These are phyloP conservation scores for Microdon myrmicae DNA, from an alignment of 2,888 invertebrate genomes.

Conservation along the genomic window DNA sequence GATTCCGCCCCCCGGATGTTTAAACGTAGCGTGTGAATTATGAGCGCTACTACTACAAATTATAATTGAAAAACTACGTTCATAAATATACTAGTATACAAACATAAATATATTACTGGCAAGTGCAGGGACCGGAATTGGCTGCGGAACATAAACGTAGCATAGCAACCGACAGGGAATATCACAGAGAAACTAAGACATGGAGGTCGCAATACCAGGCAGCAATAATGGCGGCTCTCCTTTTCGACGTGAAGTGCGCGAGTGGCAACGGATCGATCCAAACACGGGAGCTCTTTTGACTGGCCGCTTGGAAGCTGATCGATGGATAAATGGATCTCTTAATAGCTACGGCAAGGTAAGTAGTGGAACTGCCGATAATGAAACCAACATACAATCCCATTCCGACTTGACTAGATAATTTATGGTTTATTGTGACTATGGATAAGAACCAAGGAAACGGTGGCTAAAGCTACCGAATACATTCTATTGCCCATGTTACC, in stretches of 20 bases:
- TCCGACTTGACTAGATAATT: constrained; percentile 40
- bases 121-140: too few species aligned
- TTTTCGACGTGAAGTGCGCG: constrained; percentile 67
- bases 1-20: not conserved
- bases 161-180: not conserved
- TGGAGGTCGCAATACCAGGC: constrained; percentile 57
- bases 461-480: constrained; percentile 10
- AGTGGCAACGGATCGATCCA: constrained; percentile 68
- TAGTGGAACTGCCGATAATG: constrained; percentile 20
- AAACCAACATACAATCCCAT: constrained; percentile 14
- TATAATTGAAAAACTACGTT: constrained; percentile 32
- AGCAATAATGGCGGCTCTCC: constrained; percentile 61
- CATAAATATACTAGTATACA: constrained; percentile 16
- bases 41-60: constrained; percentile 38
- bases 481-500: too few species aligned
- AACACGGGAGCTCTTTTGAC: constrained; percentile 66
- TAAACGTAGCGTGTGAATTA: constrained; percentile 29
- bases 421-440: constrained; percentile 39
- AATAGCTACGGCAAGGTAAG: constrained; percentile 67
- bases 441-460: not conserved
- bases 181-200: constrained; percentile 16
- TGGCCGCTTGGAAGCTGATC: constrained; percentile 67
- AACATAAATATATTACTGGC: not conserved
- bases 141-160: constrained; percentile 11
- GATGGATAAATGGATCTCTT: constrained; percentile 67